Percentiles rank a stretch among this genome's conserved stretches.
These are phyloP conservation scores for Protobothrops mucrosquamatus DNA, from an alignment of 2,113 vertebrate species.

Conservation along the genomic window DNA sequence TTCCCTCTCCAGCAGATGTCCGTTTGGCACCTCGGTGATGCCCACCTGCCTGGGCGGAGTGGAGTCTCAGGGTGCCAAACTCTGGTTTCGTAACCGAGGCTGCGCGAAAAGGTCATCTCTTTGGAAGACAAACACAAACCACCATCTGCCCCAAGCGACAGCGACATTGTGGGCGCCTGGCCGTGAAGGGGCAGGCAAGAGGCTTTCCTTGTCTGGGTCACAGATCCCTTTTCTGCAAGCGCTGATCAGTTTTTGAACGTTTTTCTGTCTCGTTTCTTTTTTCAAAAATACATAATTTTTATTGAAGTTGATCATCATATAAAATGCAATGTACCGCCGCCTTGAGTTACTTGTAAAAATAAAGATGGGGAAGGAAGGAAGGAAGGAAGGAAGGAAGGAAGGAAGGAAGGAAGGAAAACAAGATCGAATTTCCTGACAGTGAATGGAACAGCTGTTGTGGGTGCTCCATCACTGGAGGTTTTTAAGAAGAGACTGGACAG, in stretches of 20 bases:
- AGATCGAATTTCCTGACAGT: neutral
- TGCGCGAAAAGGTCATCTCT: rapidly evolving
- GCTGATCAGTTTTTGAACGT: neutral
- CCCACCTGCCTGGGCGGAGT: rapidly evolving
- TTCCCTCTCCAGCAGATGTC: rapidly evolving
- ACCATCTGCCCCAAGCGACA: rapidly evolving
- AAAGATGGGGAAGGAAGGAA: neutral
- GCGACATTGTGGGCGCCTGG: neutral
- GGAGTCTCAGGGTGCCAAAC: rapidly evolving
- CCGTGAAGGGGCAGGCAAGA: neutral
- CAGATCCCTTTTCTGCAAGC: neutral
- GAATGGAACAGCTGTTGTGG: neutral
- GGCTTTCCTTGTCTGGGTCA: neutral
- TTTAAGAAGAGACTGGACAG: neutral
- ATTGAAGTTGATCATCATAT: neutral
- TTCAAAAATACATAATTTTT: neutral
- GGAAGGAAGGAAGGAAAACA: too few species aligned
- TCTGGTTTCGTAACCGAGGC: neutral
- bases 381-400: too few species aligned
- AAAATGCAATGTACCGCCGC: neutral
- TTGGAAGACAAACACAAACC: neutral
- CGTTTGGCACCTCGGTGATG: neutral
- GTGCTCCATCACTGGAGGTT: neutral
- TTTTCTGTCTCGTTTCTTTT: neutral
- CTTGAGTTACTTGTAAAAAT: neutral